These are phyloP conservation scores for Pachydiplax longipennis DNA, from an alignment of 2,888 invertebrate species.

Conservation along the genomic window DNA sequence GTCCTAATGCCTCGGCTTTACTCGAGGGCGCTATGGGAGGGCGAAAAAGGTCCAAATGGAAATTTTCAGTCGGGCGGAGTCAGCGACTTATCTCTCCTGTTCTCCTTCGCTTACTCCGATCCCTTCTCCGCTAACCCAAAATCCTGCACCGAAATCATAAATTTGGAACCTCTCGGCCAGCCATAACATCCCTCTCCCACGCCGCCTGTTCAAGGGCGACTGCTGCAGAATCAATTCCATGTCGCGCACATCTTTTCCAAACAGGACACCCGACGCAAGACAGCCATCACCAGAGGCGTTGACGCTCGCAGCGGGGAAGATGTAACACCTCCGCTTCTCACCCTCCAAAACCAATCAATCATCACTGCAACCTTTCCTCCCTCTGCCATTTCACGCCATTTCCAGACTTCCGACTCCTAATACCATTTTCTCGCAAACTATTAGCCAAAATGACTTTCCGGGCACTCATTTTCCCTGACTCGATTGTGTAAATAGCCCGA, in stretches of 20 bases:
- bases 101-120: background rate
- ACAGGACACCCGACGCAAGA: background rate
- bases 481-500: too few species aligned
- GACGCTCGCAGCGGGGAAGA: background rate
- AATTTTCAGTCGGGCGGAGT: conserved; percentile 4
- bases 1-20: background rate
- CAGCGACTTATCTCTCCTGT: conserved; percentile 11
- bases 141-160: background rate
- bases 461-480: too few species aligned
- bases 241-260: background rate
- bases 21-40: background rate
- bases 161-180: background rate
- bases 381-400: background rate
- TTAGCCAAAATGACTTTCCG: too few species aligned
- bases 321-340: background rate
- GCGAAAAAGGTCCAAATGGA: conserved; percentile 1
- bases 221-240: background rate
- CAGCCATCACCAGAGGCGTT: background rate
- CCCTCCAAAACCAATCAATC: background rate
- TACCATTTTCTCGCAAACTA: too few species aligned
- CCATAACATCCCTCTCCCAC: background rate
- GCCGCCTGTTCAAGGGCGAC: background rate
- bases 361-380: background rate
- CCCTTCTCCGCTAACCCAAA: background rate
- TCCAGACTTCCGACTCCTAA: background rate